These are phyloP conservation scores for Turnix velox DNA, from an alignment of 2,113 vertebrate species.

Conservation along the genomic window DNA sequence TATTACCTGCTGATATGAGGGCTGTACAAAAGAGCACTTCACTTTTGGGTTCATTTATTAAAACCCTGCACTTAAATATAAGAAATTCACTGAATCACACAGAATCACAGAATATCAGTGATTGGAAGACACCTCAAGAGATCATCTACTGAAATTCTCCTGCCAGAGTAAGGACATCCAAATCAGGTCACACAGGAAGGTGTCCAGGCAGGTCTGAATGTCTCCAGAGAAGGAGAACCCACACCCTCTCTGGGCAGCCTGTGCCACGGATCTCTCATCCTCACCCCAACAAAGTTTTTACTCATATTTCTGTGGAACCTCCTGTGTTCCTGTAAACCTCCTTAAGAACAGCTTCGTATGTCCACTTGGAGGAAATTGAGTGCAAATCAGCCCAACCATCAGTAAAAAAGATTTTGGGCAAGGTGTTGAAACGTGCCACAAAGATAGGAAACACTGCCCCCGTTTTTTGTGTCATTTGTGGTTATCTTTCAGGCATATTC, in stretches of 20 bases:
- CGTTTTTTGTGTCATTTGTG: background rate
- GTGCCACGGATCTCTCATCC: no score
- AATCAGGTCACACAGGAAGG: no score
- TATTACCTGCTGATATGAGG: constrained; percentile 79
- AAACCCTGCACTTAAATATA: constrained; percentile 76
- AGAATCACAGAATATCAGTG: no score
- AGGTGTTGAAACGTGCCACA: background rate
- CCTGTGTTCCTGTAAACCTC: no score
- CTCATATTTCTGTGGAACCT: no score
- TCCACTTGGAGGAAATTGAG: background rate
- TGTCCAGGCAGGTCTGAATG: no score
- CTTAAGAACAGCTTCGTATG: background rate
- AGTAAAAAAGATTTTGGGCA: background rate
- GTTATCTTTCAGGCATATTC: background rate
- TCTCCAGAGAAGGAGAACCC: no score
- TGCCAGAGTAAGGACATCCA: no score
- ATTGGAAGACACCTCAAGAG: no score
- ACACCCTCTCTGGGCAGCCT: no score
- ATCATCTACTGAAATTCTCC: no score
- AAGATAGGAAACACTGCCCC: background rate
- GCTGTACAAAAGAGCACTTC: constrained; percentile 80
- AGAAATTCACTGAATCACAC: constrained; percentile 80
- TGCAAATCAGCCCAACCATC: background rate
- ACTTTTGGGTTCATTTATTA: constrained; percentile 83
- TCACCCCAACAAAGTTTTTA: no score